A percentile compares a stretch with the other conserved stretches of the same genome.
Conservation (phyloP, 2,888 invertebrate genomes). For the Mythimna albipuncta region DNA sequence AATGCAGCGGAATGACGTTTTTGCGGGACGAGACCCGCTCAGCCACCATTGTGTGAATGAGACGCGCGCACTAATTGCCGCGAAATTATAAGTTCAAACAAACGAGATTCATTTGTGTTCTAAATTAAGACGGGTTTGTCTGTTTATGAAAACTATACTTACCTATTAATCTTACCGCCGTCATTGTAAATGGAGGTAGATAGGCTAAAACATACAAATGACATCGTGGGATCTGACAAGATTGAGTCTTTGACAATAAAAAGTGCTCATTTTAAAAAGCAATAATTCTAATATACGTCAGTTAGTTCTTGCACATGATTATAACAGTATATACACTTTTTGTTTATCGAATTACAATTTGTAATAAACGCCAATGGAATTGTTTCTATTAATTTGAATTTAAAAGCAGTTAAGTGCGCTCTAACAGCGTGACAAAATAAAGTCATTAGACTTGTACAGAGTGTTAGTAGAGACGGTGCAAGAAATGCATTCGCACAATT, state of each 20-base stretch:
- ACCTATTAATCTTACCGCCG: conserved; percentile 1
- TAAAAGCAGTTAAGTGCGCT: conserved; percentile 29
- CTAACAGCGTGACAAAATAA: conserved; percentile 57
- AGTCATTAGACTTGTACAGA: conserved; percentile 48
- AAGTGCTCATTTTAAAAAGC: conserved; percentile 38
- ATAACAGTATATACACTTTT: conserved; percentile 14
- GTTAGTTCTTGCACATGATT: conserved; percentile 37
- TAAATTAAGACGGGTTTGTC: conserved; percentile 31
- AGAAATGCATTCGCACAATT: conserved; percentile 79
- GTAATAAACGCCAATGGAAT: conserved; percentile 16
- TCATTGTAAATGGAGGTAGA: conserved; percentile 4
- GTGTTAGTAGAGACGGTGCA: conserved; percentile 53
- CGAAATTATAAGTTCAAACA: conserved; percentile 75
- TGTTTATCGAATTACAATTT: conserved; percentile 34
- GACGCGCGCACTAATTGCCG: conserved; percentile 77
- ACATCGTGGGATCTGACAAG: conserved; percentile 50
- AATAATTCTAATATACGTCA: conserved; percentile 22
- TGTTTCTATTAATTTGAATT: conserved; percentile 49
- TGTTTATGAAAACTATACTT: conserved; percentile 15
- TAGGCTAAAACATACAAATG: conserved; percentile 13
- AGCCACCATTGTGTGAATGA: conserved; percentile 80
- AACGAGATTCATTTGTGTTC: conserved; percentile 55
- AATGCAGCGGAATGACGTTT: conserved; percentile 82
- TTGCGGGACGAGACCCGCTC: conserved; percentile 76
- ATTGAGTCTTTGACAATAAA: conserved; percentile 48